A percentile compares a stretch with the other conserved stretches of the same genome.
Conservation (phyloP, 2,113 vertebrate species). For the Pitta sordida region DNA sequence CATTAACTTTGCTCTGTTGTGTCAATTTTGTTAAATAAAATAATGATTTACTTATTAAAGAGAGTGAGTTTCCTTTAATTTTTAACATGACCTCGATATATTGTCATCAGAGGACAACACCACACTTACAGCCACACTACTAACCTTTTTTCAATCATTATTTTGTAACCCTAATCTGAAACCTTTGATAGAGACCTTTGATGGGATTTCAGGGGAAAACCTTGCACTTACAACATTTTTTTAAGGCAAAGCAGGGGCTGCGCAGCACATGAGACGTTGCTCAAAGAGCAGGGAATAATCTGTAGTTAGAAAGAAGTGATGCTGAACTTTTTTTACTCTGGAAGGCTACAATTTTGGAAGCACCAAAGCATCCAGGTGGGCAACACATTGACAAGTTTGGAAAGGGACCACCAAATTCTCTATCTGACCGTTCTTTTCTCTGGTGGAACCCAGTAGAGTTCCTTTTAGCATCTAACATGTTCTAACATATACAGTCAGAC, state of each 20-base stretch:
- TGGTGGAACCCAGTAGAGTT: not conserved
- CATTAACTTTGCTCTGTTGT: too few species aligned
- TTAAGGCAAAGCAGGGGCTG: not conserved
- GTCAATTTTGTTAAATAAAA: too few species aligned
- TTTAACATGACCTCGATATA: not conserved
- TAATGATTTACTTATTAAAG: too few species aligned
- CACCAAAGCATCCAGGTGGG: not conserved
- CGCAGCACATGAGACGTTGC: not conserved
- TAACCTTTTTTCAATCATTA: not conserved
- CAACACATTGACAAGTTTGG: not conserved
- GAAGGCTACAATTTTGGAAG: not conserved
- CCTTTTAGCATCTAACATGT: not conserved
- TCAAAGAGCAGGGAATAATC: not conserved
- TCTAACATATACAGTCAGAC: too few species aligned
- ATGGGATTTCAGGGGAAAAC: not conserved
- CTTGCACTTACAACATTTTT: not conserved
- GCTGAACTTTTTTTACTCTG: not conserved
- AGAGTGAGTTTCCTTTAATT: too few species aligned
- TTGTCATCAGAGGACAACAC: not conserved
- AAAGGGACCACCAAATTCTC: not conserved
- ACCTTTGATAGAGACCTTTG: not conserved
- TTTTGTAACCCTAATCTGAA: not conserved
- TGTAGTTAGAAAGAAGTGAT: not conserved
- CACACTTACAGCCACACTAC: not conserved
- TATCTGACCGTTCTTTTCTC: not conserved